These are phyloP conservation scores for Yponomeuta cagnagella DNA, from an alignment of 2,888 invertebrate genomes.

Conservation along the genomic window DNA sequence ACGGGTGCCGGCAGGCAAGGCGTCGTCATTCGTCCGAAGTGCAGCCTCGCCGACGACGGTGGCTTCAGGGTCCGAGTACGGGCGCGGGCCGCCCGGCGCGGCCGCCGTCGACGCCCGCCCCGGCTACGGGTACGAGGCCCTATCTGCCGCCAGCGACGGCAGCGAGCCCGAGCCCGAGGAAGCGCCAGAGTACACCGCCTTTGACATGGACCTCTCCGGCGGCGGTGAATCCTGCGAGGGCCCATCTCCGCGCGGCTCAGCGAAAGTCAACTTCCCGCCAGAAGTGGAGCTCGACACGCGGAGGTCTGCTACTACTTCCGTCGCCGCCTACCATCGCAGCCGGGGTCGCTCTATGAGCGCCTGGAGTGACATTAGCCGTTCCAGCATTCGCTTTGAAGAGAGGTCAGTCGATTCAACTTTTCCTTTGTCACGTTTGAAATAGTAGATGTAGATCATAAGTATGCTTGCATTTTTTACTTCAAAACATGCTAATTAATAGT, in stretches of 20 bases:
- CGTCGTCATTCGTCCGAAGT: conserved; percentile 66
- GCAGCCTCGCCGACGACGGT: conserved; percentile 56
- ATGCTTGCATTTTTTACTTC: neutral
- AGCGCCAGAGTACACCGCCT: conserved; percentile 58
- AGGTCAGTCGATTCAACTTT: conserved; percentile 65
- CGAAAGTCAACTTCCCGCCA: conserved; percentile 81
- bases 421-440: neutral
- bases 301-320: conserved; percentile 55
- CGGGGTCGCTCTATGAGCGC: conserved; percentile 88
- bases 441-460: neutral
- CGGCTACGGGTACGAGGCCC: conserved; percentile 69
- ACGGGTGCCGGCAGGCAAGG: conserved; percentile 55
- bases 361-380: conserved; percentile 91
- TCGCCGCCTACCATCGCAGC: conserved; percentile 68
- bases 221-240: conserved; percentile 61
- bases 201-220: conserved; percentile 65
- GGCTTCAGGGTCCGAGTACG: conserved; percentile 53
- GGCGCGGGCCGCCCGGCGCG: conserved; percentile 42
- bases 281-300: conserved; percentile 69
- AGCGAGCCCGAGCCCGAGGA: conserved; percentile 61
- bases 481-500: neutral
- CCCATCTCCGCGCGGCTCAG: conserved; percentile 67
- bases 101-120: conserved; percentile 61
- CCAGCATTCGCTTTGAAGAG: conserved; percentile 87
- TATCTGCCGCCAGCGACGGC: conserved; percentile 67